Base-by-base conservation (phyloP, 2,797 vertebrate genomes). In the Pygocentrus nattereri region DNA sequence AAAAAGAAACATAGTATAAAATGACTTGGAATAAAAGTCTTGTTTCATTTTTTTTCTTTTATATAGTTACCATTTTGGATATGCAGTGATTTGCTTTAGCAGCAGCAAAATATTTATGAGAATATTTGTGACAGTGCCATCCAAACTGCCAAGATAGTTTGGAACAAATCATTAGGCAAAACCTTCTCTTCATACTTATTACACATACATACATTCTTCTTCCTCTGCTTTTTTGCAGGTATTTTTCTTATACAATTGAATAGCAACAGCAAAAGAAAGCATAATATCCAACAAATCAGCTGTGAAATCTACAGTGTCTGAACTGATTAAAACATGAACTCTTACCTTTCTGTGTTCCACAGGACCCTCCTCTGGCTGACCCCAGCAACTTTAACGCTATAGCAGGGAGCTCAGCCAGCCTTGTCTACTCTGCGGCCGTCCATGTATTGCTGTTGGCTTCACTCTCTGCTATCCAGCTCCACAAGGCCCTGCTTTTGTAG, bases 341-440 rank as follows among this genome's bases (percentile, higher is more conserved):
- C 76, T 82, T 73, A 47, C 21, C 62, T 49, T 34, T 7, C 49
- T 82, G 21, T 49, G 49, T 61, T 80, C 34, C 11, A 38, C 87
- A 95, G 94, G 92, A 93, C 72, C 90, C 90, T 58, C 90, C 90
- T n/a, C 87, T 93, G 82, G 92, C 89, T 0, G 90, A 93, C 70
- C 91, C 92, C 64, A 82, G 84, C 0, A 84, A 83, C 78, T 93
- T 92, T 1, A 93, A 93, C 1, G 91, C 93, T 74, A 87, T 91
- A 7, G 75, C 92, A 5, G 85, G 91, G 82, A 94, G 90, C 85
- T 91, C 92, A 1, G 58, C 90, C 11, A 80, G 85, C 7, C 78
- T 82, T 12, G 76, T 58, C 21, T 3, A 72, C 68, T 27, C 78
- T 67, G 77, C 81, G 5, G 74, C 44, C 30, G 15, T 80, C 44